These are phyloP conservation scores for Peromyscus maniculatus DNA, from an alignment of 2,113 vertebrate species.

Conservation along the genomic window DNA sequence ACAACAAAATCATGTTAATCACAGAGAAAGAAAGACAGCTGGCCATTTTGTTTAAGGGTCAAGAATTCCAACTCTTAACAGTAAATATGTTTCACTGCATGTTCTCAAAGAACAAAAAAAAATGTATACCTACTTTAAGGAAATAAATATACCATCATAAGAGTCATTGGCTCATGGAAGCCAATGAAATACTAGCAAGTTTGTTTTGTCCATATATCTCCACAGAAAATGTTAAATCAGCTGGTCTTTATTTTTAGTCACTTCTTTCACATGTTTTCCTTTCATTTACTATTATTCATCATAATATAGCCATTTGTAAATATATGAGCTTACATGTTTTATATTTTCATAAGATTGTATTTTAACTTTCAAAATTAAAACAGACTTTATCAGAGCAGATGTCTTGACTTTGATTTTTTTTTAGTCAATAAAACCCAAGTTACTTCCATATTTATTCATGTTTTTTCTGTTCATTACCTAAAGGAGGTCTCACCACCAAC, in stretches of 20 bases:
- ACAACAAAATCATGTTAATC: background rate
- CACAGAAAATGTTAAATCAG: constrained; percentile 32
- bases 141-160: constrained; percentile 6
- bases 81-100: constrained; percentile 1
- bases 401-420: constrained; percentile 39
- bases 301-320: background rate
- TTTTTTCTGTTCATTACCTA: background rate
- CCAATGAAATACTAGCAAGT: constrained; percentile 34
- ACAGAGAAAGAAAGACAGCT: background rate
- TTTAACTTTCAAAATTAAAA: constrained; percentile 47
- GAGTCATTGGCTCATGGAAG: background rate
- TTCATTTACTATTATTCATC: constrained; percentile 30
- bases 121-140: constrained; percentile 29
- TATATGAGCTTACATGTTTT: constrained; percentile 14
- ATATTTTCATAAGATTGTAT: constrained; percentile 25
- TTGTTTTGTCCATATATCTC: background rate
- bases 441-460: background rate
- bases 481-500: constrained; percentile 1
- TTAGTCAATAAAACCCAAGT: background rate
- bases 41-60: background rate
- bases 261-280: constrained; percentile 22
- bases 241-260: background rate
- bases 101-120: constrained; percentile 8
- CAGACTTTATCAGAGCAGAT: background rate
- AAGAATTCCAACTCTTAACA: background rate